Percentiles rank a stretch among this genome's conserved stretches.
These are phyloP conservation scores for Drosophila tristis DNA, from an alignment of 1,140 invertebrate species.

Conservation along the genomic window DNA sequence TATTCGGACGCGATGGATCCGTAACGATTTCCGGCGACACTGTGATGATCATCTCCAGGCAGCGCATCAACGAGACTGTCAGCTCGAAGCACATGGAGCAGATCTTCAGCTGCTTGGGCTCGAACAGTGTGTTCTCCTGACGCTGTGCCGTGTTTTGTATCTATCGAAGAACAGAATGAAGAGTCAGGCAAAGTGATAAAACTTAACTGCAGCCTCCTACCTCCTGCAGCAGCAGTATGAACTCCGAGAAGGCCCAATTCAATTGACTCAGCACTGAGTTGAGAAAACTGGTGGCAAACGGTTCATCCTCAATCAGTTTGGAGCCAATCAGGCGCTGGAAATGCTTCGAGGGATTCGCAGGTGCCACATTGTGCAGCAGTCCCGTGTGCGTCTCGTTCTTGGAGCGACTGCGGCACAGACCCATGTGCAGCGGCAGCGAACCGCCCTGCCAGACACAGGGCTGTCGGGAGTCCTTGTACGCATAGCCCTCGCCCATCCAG, in stretches of 20 bases:
- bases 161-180: slow-evolving; percentile 75
- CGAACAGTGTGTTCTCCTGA: slow-evolving; percentile 85
- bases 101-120: slow-evolving; percentile 92
- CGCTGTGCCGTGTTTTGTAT: slow-evolving; percentile 88
- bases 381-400: slow-evolving; percentile 82
- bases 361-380: slow-evolving; percentile 81
- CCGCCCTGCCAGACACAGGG: slow-evolving; percentile 82
- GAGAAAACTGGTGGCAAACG: slow-evolving; percentile 87
- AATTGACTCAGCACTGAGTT: slow-evolving; percentile 93
- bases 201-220: slow-evolving; percentile 82
- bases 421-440: slow-evolving; percentile 59
- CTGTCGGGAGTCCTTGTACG: slow-evolving; percentile 88
- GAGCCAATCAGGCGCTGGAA: slow-evolving; percentile 83
- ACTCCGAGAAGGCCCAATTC: slow-evolving; percentile 96
- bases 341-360: slow-evolving; percentile 78
- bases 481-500: slow-evolving; percentile 94
- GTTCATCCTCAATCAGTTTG: slow-evolving; percentile 83
- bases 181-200: neutral
- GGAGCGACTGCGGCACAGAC: slow-evolving; percentile 78
- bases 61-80: slow-evolving; percentile 89
- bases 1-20: slow-evolving; percentile 86
- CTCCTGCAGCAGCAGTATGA: slow-evolving; percentile 94
- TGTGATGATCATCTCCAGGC: slow-evolving; percentile 91
- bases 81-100: slow-evolving; percentile 93
- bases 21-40: slow-evolving; percentile 88